A percentile compares a stretch with the other conserved stretches of the same genome.
Evolutionary conservation across 2,797 vertebrate genomes (phyloP).

Genomic region (Pantherophis vulpinus): DNA sequence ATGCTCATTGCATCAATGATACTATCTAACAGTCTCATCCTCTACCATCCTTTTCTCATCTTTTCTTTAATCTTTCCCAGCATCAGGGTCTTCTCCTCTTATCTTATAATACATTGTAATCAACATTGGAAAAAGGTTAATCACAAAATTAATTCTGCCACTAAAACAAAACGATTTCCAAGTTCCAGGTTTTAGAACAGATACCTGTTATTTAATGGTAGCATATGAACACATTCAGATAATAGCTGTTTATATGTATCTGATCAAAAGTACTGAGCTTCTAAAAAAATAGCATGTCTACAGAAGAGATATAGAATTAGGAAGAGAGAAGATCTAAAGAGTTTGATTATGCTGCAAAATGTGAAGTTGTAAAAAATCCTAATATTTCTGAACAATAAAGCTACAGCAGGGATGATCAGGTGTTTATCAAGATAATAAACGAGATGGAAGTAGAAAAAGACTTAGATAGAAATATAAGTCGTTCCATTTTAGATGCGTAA

Average conservation of each 20-base stretch:
- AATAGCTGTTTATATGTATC: not conserved
- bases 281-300: not conserved
- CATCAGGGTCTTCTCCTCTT: not conserved
- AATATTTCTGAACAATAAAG: not conserved
- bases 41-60: not conserved
- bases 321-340: not conserved
- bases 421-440: not conserved
- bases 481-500: not conserved
- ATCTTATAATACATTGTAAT: not conserved
- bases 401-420: not conserved
- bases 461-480: not conserved
- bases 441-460: not conserved
- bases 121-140: not conserved
- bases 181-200: not conserved
- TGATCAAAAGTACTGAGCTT: not conserved
- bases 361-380: not conserved
- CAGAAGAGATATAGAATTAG: not conserved
- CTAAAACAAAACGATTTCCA: not conserved
- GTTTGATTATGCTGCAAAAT: not conserved
- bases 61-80: not conserved
- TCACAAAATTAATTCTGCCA: not conserved
- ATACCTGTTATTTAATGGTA: not conserved
- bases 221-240: not conserved
- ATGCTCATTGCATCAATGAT: not conserved
- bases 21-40: not conserved